Base-by-base conservation (phyloP, 1,140 invertebrate genomes). In the Amphibalanus amphitrite region DNA sequence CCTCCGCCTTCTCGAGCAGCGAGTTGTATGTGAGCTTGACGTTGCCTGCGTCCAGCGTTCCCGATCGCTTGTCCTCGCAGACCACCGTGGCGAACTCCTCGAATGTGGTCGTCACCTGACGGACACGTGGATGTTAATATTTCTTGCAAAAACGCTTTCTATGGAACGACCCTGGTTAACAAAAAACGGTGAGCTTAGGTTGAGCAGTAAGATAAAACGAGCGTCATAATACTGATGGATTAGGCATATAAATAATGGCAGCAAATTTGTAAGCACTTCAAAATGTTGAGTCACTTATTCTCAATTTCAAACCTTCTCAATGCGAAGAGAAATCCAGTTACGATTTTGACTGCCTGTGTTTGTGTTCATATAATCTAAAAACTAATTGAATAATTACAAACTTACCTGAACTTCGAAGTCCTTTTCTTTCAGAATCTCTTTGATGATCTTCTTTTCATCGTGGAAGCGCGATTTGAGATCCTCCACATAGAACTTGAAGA, bases 401-500 rank as follows among this genome's bases (percentile, higher is more conserved):
- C 72, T 74, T 76, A 82, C 86, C 78, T 91, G 90, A 15, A 98
- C 91, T 72, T 91, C 88, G 79, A 96, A 97, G 64, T 87, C 85
- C 78, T 93, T 93, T 75, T 97, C 93, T 79, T 91, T 94, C 0
- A 98, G 80, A 74, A 99, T 98, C 81, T 98, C 95, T 77, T 96
- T 94, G 29, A 99, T 98, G 26, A 98, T 91, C 81, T 97, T 96
- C 80, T 98, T 98, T 79, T 99, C 97, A 78, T 98, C 93, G 78
- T 97, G 92, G 82, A 97, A 99, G 29, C 95, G 85, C 0, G 93
- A 92, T 81, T 99, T 99, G 20, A 99, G 82, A 80, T 99, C 96
- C 81, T 98, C 95, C 0, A 99, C 96, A 79, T 97, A 99, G 82
- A 99, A 99, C 82, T 99, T 99, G 78, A 99, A 99, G 0, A 99